Conservation (phyloP, 2,797 vertebrate species). For the Lerista edwardsae region DNA sequence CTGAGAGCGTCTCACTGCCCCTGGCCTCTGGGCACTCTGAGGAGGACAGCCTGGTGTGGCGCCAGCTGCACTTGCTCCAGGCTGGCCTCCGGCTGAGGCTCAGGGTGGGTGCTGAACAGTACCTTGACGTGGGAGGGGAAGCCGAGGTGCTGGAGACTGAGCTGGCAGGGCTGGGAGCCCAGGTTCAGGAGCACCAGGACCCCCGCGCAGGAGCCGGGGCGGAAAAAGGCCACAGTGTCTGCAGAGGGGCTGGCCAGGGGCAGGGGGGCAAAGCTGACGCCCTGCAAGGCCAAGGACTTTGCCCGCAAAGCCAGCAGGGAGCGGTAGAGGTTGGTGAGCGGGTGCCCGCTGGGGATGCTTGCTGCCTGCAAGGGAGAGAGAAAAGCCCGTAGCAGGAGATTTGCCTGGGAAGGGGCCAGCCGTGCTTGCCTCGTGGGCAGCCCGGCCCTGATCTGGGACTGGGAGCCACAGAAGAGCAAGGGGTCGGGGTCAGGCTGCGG, state of each 20-base stretch:
- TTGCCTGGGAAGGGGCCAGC: too few species aligned
- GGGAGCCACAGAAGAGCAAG: neutral
- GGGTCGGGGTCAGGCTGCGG: neutral
- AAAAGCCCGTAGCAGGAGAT: neutral
- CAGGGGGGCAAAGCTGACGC: neutral
- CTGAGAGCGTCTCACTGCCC: neutral
- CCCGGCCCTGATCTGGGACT: too few species aligned
- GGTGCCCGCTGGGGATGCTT: neutral
- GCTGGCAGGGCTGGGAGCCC: neutral
- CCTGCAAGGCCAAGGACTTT: neutral
- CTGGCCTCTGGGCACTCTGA: neutral
- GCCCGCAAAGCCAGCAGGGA: constrained; percentile 8
- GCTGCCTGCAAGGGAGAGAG: constrained; percentile 1
- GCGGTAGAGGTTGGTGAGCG: neutral
- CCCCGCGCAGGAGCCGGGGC: neutral
- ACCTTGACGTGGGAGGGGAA: neutral
- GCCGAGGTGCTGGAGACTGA: neutral
- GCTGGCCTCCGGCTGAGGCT: neutral
- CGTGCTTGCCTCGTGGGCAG: too few species aligned
- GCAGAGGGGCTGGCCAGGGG: neutral
- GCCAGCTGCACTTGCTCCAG: neutral
- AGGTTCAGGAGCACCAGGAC: constrained; percentile 18
- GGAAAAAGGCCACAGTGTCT: neutral
- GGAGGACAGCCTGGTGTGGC: neutral
- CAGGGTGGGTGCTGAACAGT: neutral